Evolutionary conservation across 2,888 invertebrate species (phyloP), one percentile per base, ranked within the genome.

Genomic region (Blastobasis lacticolella): DNA sequence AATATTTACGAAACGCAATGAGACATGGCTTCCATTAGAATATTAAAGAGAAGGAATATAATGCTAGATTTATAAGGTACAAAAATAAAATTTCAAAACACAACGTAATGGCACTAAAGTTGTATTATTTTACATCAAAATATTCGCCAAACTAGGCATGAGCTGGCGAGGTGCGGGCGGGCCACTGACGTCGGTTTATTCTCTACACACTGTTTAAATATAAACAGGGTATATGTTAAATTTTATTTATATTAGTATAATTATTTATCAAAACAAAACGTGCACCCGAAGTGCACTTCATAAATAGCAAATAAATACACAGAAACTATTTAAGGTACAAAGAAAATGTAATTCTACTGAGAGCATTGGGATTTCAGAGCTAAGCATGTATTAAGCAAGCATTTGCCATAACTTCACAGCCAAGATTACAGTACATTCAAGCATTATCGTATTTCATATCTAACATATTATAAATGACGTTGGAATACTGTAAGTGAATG

Each of bases 31-130:
- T 23, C 23, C 23, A 23, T 23, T 23, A 23, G 23, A 23, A 23
- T 23, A 23, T 23, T 23, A 42, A 54, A 56, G 37, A 58, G 10
- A 47, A 54, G 61, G 63, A 65, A 71, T 65, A 70, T 64, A 66
- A 50, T 52, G 56, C 62, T 66, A 67, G 60, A 58, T 60, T 60
- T 65, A 59, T 60, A 65, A 9, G 4, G 57, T 68, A 69, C 49
- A 69, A 75, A 75, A 74, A 69, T 73, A 75, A 67, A 66, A 60
- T 70, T 70, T 67, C 57, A 51, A 67, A 65, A 69, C 59, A 59
- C 58, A 69, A 73, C 61, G 59, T 56, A 66, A 73, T 76, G 75
- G 73, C 76, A 69, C 69, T 57, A 52, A 46, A 52, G 36, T 52
- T 49, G 8, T 9, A 23, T 23, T 23, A 23, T 23, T 23, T 23